Conservation (phyloP, 2,888 invertebrate species). For the Brenthis daphne region DNA sequence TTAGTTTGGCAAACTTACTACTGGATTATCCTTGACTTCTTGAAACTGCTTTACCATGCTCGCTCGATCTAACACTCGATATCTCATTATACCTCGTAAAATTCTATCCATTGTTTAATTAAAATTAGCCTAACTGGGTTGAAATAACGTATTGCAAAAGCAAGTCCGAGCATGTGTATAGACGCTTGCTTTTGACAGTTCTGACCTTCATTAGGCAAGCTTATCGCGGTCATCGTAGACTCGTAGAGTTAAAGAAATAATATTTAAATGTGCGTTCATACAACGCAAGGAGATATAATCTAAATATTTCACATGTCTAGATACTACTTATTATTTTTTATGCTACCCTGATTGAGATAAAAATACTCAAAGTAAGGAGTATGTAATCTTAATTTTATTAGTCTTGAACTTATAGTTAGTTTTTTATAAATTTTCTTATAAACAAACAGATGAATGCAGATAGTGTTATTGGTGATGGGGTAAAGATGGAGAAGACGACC, state of each 20-base stretch:
- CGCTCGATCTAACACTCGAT: conserved; percentile 89
- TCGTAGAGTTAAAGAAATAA: conserved; percentile 7
- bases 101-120: conserved; percentile 89
- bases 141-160: conserved; percentile 23
- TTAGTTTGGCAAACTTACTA: conserved; percentile 81
- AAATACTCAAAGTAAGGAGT: background rate
- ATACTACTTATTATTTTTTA: no score
- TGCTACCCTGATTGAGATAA: background rate
- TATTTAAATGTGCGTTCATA: conserved; percentile 4
- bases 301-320: background rate
- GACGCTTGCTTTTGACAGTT: conserved; percentile 60
- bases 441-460: conserved; percentile 61
- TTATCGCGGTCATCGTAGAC: conserved; percentile 52
- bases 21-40: conserved; percentile 93
- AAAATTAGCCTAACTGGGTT: conserved; percentile 33
- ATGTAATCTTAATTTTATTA: no score
- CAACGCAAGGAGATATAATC: background rate
- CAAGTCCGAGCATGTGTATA: conserved; percentile 35
- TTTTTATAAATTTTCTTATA: no score
- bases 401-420: no score
- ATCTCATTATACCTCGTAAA: conserved; percentile 94
- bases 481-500: conserved; percentile 44
- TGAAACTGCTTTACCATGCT: conserved; percentile 96
- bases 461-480: conserved; percentile 64
- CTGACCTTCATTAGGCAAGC: conserved; percentile 71